phyloP scores from a whole-genome alignment of 2,797 vertebrate genomes.

The Macroramphosus scolopax region DNA sequence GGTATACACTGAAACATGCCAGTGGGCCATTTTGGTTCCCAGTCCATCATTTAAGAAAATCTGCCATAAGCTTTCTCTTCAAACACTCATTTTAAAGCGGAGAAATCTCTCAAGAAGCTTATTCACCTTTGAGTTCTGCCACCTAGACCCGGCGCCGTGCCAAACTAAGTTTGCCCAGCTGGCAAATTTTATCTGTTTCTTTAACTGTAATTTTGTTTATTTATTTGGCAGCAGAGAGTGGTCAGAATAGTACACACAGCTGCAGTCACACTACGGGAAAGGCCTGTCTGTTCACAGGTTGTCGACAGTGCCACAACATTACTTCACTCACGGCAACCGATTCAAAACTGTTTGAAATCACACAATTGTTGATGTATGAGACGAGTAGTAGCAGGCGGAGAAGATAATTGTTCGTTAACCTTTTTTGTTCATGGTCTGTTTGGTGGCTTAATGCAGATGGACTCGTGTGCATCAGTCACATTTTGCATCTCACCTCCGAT shows the following conservation, averaged over 20 bases:
- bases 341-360: not conserved
- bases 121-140: conserved; percentile 41
- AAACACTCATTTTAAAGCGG: conserved; percentile 25
- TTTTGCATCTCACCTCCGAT: too few relatives aligned
- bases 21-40: conserved; percentile 50
- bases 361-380: not conserved
- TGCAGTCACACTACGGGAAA: conserved; percentile 49
- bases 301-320: conserved; percentile 6
- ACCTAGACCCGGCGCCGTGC: conserved; percentile 6
- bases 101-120: conserved; percentile 30
- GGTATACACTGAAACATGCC: conserved; percentile 51
- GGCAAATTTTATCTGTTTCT: conserved; percentile 55
- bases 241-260: conserved; percentile 61
- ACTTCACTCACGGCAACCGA: conserved; percentile 12
- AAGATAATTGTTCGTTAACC: not conserved
- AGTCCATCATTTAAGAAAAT: conserved; percentile 42
- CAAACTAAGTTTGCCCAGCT: conserved; percentile 57
- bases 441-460: not conserved
- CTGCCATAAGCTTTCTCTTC: conserved; percentile 23
- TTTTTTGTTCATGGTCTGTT: conserved; percentile 6
- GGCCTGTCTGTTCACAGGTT: conserved; percentile 5
- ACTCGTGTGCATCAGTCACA: too few relatives aligned
- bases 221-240: conserved; percentile 51
- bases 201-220: conserved; percentile 57
- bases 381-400: not conserved